Percentiles rank a stretch among this genome's conserved stretches.
These are phyloP conservation scores for Chloroceryle aenea DNA, from an alignment of 2,113 vertebrate species.

Conservation along the genomic window DNA sequence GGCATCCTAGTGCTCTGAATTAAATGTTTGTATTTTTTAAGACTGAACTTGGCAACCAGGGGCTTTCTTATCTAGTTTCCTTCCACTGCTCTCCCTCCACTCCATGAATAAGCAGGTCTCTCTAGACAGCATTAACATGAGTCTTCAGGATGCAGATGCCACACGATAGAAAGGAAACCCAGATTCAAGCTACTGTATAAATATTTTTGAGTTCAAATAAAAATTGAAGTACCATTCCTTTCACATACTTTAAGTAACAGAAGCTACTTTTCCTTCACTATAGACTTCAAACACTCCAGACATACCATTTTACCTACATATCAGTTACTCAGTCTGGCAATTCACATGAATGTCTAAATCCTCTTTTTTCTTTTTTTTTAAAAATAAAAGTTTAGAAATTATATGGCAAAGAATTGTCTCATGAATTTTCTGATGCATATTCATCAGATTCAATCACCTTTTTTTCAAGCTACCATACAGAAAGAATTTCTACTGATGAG, in stretches of 20 bases:
- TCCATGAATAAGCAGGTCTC: background rate
- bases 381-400: background rate
- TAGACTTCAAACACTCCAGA: background rate
- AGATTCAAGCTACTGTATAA: background rate
- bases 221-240: background rate
- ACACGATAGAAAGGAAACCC: background rate
- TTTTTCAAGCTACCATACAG: background rate
- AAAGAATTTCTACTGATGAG: background rate
- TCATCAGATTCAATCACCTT: background rate
- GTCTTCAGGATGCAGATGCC: background rate
- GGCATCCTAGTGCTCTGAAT: background rate
- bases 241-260: background rate
- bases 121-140: background rate
- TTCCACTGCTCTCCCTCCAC: background rate
- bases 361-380: no score
- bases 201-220: background rate
- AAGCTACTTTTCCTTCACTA: background rate
- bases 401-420: background rate
- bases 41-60: conserved; percentile 15
- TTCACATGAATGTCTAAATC: background rate
- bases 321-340: background rate
- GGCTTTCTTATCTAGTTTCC: background rate
- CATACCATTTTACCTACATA: background rate
- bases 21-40: conserved; percentile 25
- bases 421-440: background rate